These are phyloP conservation scores for Trissolcus basalis DNA, from an alignment of 1,140 invertebrate genomes.

Conservation along the genomic window DNA sequence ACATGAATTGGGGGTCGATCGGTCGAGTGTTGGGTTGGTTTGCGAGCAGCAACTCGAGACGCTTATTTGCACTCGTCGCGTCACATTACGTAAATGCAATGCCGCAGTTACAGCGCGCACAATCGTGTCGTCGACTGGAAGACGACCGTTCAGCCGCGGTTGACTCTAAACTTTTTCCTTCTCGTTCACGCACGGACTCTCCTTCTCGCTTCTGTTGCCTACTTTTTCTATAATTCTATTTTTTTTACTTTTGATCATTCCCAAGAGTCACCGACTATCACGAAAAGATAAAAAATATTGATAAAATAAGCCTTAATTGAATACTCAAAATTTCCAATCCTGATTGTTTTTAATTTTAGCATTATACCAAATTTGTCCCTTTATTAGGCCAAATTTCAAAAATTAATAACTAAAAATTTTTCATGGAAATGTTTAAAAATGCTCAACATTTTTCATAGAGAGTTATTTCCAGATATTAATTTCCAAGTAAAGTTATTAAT, in stretches of 20 bases:
- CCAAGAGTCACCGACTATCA: conserved; percentile 28
- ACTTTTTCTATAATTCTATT: conserved; percentile 27
- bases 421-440: too few relatives aligned
- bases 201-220: conserved; percentile 9
- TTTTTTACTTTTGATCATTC: conserved; percentile 49
- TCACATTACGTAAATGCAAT: conserved; percentile 60
- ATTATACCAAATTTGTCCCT: too few relatives aligned
- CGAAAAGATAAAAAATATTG: conserved; percentile 36
- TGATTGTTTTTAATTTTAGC: too few relatives aligned
- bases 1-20: conserved; percentile 15
- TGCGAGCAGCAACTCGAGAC: conserved; percentile 52
- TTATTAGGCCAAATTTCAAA: too few relatives aligned
- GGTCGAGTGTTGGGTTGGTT: conserved; percentile 21
- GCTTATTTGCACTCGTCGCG: conserved; percentile 60
- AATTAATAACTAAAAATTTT: too few relatives aligned
- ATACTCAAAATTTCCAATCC: too few relatives aligned
- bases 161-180: conserved; percentile 52
- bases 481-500: too few relatives aligned
- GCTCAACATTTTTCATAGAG: too few relatives aligned
- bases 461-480: too few relatives aligned
- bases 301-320: too few relatives aligned
- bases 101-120: conserved; percentile 46
- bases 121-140: conserved; percentile 58
- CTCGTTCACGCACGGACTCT: conserved; percentile 15
- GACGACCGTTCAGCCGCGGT: conserved; percentile 45